Conservation (phyloP, 1,140 invertebrate species). For the Anthonomus grandis region DNA sequence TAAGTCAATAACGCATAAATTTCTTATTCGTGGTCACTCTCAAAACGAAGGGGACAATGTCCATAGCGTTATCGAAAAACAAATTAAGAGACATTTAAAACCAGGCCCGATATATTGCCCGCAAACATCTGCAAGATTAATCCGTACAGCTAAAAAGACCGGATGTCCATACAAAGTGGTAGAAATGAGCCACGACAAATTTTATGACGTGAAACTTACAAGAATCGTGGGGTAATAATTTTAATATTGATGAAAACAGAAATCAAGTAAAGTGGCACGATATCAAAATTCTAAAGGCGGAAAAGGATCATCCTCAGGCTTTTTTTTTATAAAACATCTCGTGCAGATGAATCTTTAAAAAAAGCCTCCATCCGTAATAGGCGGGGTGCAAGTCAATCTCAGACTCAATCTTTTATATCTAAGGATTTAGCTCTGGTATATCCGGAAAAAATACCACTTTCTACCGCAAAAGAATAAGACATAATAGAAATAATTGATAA, state of each 20-base stretch:
- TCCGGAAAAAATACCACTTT: too few species aligned
- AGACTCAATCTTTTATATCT: too few species aligned
- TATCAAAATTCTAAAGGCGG: neutral
- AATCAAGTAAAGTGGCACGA: too few species aligned
- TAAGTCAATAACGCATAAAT: neutral
- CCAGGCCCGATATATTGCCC: conserved; percentile 35
- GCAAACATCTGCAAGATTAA: conserved; percentile 12
- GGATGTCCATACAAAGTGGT: neutral
- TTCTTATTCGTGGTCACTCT: too few species aligned
- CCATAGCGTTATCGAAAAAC: conserved; percentile 45
- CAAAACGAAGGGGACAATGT: conserved; percentile 40
- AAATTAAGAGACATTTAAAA: conserved; percentile 35
- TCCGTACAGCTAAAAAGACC: conserved; percentile 2
- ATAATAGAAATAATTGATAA: too few species aligned
- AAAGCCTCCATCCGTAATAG: too few species aligned
- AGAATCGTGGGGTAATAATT: neutral
- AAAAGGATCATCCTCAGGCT: neutral
- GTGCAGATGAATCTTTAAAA: neutral
- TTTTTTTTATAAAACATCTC: conserved; percentile 1
- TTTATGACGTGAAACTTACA: neutral
- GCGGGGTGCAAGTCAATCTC: too few species aligned
- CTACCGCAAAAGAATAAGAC: too few species aligned
- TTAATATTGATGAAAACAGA: neutral
- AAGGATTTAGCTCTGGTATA: too few species aligned
- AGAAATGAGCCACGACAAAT: neutral